phyloP scores from a whole-genome alignment of 2,113 vertebrate species.

The Mugil cephalus region DNA sequence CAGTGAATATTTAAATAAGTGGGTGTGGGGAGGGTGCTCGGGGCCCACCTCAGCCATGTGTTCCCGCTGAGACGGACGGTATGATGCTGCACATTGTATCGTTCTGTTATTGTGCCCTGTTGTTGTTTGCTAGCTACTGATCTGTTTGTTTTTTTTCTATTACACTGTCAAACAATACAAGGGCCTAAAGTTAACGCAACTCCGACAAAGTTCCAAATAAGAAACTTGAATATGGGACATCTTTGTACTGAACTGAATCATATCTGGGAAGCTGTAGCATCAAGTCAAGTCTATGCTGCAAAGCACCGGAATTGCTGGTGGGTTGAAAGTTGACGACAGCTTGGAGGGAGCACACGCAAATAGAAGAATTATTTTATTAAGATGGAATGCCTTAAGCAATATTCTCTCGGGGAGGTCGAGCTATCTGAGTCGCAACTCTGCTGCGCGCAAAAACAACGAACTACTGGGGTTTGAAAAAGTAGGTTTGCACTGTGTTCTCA shows the following conservation, averaged over 20 bases:
- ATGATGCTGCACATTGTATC: too few species aligned
- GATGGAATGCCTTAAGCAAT: constrained; percentile 16
- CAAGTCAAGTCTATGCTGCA: neutral
- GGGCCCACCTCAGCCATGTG: too few species aligned
- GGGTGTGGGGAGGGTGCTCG: too few species aligned
- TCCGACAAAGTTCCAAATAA: too few species aligned
- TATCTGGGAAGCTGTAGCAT: neutral
- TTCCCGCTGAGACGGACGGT: too few species aligned
- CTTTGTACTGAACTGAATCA: neutral
- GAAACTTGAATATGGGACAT: neutral
- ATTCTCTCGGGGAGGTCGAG: constrained; percentile 25
- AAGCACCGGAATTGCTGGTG: neutral
- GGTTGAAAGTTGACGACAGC: constrained; percentile 15
- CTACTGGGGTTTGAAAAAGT: constrained; percentile 37
- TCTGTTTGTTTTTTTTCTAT: too few species aligned
- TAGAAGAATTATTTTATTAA: constrained; percentile 45
- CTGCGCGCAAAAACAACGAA: constrained; percentile 41
- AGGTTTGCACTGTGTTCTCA: constrained; percentile 34
- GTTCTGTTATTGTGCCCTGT: too few species aligned
- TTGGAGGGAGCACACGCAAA: constrained; percentile 19
- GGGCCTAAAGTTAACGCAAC: too few species aligned
- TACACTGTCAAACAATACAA: too few species aligned
- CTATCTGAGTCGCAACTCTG: constrained; percentile 29
- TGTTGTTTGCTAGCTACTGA: too few species aligned
- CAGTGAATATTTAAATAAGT: too few species aligned